Evolutionary conservation across 2,888 invertebrate genomes (phyloP).

Genomic region (Tethea ocularis): DNA sequence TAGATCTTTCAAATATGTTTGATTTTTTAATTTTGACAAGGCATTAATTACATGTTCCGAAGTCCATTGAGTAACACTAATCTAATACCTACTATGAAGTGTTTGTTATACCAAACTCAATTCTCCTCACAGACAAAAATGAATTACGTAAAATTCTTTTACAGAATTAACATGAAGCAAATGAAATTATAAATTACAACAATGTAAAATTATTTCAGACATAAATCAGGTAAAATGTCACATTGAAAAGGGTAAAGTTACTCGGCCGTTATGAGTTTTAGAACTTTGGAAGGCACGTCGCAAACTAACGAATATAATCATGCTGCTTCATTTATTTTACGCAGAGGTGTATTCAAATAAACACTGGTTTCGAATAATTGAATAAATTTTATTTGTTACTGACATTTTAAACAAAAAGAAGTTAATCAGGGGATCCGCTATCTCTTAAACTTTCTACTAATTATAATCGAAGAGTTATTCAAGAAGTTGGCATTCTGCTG

Average conservation of each 20-base stretch:
- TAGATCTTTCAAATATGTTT: too few relatives aligned
- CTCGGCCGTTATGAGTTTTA: conserved; percentile 3
- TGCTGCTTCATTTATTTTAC: not conserved
- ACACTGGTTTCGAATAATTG: not conserved
- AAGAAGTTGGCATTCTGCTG: too few relatives aligned
- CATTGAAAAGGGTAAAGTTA: conserved; percentile 2
- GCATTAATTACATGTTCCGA: too few relatives aligned
- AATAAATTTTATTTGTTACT: not conserved
- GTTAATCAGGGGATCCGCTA: too few relatives aligned
- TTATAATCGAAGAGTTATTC: too few relatives aligned
- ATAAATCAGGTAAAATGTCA: conserved; percentile 10
- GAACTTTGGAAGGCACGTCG: conserved; percentile 10
- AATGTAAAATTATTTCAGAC: conserved; percentile 8
- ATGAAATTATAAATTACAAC: conserved; percentile 1
- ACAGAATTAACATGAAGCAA: conserved; percentile 2
- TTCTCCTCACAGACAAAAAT: not conserved
- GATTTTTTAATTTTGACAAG: too few relatives aligned
- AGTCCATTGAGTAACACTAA: too few relatives aligned
- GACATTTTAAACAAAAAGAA: too few relatives aligned
- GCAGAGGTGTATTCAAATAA: not conserved
- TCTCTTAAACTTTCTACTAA: too few relatives aligned
- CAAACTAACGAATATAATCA: conserved; percentile 5
- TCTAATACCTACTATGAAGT: not conserved
- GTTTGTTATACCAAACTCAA: too few relatives aligned
- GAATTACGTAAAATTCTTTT: not conserved